These are phyloP conservation scores for Stramonita haemastoma DNA, from an alignment of 2,888 invertebrate species.

Conservation along the genomic window DNA sequence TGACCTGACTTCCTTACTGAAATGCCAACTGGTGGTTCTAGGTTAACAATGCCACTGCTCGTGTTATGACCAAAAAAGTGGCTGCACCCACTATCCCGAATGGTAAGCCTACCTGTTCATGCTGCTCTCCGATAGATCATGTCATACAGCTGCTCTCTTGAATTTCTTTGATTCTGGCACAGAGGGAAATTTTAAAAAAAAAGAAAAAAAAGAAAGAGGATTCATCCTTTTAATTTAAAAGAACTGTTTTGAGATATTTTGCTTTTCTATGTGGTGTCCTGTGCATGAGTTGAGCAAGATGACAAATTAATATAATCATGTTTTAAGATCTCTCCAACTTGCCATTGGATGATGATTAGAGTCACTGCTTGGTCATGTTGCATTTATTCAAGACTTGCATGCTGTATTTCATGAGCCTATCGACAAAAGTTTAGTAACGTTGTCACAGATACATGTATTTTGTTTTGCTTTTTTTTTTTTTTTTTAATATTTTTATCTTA, in stretches of 20 bases:
- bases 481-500: not conserved
- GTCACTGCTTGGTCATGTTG: constrained; percentile 29
- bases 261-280: not conserved
- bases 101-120: constrained; percentile 64
- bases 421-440: constrained; percentile 27
- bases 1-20: constrained; percentile 32
- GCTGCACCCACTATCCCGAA: constrained; percentile 73
- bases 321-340: not conserved
- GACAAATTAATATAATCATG: not conserved
- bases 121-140: constrained; percentile 39
- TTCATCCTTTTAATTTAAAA: not conserved
- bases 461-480: not conserved
- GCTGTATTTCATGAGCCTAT: constrained; percentile 46
- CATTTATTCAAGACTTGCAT: constrained; percentile 41
- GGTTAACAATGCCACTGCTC: constrained; percentile 99
- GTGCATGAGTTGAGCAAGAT: constrained; percentile 17
- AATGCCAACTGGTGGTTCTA: constrained; percentile 54
- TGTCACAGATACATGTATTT: not conserved
- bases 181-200: not conserved
- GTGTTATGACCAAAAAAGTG: constrained; percentile 98
- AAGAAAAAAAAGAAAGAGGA: not conserved
- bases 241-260: not conserved
- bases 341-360: not conserved
- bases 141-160: constrained; percentile 39
- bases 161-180: not conserved